Percentiles rank a stretch among this genome's conserved stretches.
These are phyloP conservation scores for Paedocypris micromegethes DNA, from an alignment of 2,797 vertebrate genomes.

Conservation along the genomic window DNA sequence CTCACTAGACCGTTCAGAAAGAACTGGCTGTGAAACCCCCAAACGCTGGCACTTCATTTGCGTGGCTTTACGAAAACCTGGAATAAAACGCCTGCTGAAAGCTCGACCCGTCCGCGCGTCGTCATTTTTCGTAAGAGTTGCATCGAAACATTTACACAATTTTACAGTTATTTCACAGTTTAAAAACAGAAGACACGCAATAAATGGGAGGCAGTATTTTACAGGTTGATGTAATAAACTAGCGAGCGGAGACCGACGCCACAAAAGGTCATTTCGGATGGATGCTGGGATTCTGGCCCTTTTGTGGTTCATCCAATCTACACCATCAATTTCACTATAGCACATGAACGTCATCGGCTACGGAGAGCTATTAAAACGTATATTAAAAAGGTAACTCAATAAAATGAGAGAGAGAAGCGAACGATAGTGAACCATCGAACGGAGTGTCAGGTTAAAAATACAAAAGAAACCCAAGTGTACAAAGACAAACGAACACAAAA, in stretches of 20 bases:
- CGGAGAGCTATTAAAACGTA: slow-evolving; percentile 44
- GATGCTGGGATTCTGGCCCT: slow-evolving; percentile 32
- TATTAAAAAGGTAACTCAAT: slow-evolving; percentile 45
- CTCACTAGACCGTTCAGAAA: slow-evolving; percentile 6
- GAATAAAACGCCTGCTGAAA: slow-evolving; percentile 26
- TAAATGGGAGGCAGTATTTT: slow-evolving; percentile 14
- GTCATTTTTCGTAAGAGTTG: slow-evolving; percentile 34
- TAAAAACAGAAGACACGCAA: slow-evolving; percentile 56
- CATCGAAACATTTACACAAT: slow-evolving; percentile 60
- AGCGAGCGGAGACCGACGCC: slow-evolving; percentile 17
- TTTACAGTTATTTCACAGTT: slow-evolving; percentile 69
- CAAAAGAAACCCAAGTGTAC: slow-evolving; percentile 36
- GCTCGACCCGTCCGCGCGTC: slow-evolving; percentile 29
- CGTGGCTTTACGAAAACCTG: slow-evolving; percentile 37
- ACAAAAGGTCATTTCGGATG: slow-evolving; percentile 6
- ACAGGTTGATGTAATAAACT: slow-evolving; percentile 18
- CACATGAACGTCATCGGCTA: slow-evolving; percentile 40
- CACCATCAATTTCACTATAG: slow-evolving; percentile 26
- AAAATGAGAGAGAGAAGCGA: slow-evolving; percentile 34
- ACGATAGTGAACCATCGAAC: slow-evolving; percentile 60
- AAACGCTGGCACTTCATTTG: slow-evolving; percentile 49
- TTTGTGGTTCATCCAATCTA: slow-evolving; percentile 22
- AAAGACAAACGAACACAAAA: slow-evolving; percentile 47
- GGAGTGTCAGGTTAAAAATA: slow-evolving; percentile 62
- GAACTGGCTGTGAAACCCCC: neutral